Evolutionary conservation across 2,113 vertebrate genomes (phyloP).

Genomic region (Phycodurus eques): DNA sequence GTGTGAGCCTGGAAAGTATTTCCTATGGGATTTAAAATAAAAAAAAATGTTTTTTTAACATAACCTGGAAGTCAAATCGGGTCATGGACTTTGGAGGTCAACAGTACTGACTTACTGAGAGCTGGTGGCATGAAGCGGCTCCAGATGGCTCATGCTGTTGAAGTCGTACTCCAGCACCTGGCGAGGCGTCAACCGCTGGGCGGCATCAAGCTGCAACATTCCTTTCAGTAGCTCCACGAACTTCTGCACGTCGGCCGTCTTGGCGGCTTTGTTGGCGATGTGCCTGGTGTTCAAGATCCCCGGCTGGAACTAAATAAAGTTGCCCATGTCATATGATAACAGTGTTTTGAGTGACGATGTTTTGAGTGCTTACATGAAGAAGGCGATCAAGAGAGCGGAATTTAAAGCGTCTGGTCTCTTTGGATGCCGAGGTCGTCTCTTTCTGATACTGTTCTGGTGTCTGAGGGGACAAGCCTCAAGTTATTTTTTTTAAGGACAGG

Average conservation of each 20-base stretch:
- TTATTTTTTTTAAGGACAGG: not conserved
- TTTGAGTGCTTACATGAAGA: constrained; percentile 6
- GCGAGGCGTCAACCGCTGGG: not conserved
- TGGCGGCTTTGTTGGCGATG: constrained; percentile 7
- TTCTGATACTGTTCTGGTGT: constrained; percentile 9
- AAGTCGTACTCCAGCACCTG: constrained; percentile 12
- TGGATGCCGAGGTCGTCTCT: not conserved
- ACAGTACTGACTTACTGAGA: constrained; percentile 1
- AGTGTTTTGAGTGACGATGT: not conserved
- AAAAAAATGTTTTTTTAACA: no score
- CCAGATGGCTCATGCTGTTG: constrained; percentile 5
- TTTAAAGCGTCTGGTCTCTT: constrained; percentile 11
- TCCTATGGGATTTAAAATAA: no score
- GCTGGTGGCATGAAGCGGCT: constrained; percentile 5
- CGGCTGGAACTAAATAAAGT: constrained; percentile 6
- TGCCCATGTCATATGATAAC: not conserved
- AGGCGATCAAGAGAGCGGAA: constrained; percentile 10
- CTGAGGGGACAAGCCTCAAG: not conserved
- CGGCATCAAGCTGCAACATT: not conserved
- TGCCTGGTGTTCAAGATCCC: constrained; percentile 8
- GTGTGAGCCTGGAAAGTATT: not conserved
- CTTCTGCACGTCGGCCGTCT: constrained; percentile 5
- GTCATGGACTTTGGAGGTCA: not conserved
- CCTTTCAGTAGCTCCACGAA: constrained; percentile 5
- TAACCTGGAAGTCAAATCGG: no score